A percentile compares a stretch with the other conserved stretches of the same genome.
phyloP scores from a whole-genome alignment of 2,888 invertebrate genomes.

The Argynnis bischoffii region DNA sequence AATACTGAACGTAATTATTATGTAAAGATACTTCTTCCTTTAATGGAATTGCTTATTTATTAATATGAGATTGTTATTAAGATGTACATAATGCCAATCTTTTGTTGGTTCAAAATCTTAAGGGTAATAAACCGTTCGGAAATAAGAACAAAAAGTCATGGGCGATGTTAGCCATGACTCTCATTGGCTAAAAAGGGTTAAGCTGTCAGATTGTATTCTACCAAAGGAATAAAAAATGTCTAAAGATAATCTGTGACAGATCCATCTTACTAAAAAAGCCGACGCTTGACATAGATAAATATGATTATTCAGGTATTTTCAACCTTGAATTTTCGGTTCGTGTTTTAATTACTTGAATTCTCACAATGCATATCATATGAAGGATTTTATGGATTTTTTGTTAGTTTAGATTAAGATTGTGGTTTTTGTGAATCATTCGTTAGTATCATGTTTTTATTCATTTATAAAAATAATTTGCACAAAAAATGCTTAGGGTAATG shows the following conservation, averaged over 20 bases:
- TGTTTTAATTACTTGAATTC: conserved; percentile 79
- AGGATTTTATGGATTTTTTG: conserved; percentile 36
- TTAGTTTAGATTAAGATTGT: conserved; percentile 12
- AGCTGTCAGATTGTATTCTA: conserved; percentile 77
- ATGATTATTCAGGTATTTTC: conserved; percentile 74
- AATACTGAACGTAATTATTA: conserved; percentile 6
- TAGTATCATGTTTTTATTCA: conserved; percentile 7
- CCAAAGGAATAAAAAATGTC: conserved; percentile 77
- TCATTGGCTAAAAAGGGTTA: conserved; percentile 82
- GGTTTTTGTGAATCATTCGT: conserved; percentile 23
- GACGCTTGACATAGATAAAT: conserved; percentile 78
- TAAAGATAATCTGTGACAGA: conserved; percentile 80
- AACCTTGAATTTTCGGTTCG: conserved; percentile 66
- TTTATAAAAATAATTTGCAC: background rate
- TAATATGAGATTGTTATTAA: conserved; percentile 15
- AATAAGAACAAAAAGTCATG: conserved; percentile 51
- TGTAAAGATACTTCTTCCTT: background rate
- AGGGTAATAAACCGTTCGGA: conserved; percentile 34
- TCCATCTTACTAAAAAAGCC: conserved; percentile 78
- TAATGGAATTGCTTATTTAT: conserved; percentile 10
- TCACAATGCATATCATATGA: conserved; percentile 71
- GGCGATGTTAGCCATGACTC: conserved; percentile 71
- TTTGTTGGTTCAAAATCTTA: conserved; percentile 22
- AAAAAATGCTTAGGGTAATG: conserved; percentile 2
- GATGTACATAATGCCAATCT: conserved; percentile 24